These are phyloP conservation scores for Habrosyne pyritoides DNA, from an alignment of 2,888 invertebrate genomes.

Conservation along the genomic window DNA sequence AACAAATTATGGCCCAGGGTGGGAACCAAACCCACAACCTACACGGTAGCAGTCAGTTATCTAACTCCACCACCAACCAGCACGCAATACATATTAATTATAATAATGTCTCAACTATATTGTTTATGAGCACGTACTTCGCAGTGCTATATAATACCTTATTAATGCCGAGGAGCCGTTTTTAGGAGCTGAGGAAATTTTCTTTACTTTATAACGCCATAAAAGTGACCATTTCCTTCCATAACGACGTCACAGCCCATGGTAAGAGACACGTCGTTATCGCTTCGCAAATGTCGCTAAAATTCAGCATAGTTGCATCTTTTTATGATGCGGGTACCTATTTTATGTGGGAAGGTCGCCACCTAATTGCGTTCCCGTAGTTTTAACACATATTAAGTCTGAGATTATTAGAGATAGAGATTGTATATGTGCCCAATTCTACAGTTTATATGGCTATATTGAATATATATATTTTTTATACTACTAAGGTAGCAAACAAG, in stretches of 20 bases:
- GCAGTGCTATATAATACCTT: constrained; percentile 36
- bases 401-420: not conserved
- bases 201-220: constrained; percentile 57
- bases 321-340: not conserved
- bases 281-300: constrained; percentile 34
- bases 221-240: constrained; percentile 56
- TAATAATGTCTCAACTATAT: constrained; percentile 9
- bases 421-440: too few relatives aligned
- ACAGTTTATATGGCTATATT: too few relatives aligned
- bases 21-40: too few relatives aligned
- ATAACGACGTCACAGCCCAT: constrained; percentile 42
- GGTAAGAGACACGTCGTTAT: constrained; percentile 41
- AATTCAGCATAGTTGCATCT: constrained; percentile 4
- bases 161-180: constrained; percentile 45
- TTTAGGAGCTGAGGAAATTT: constrained; percentile 39
- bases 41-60: too few relatives aligned
- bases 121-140: constrained; percentile 13
- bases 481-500: too few relatives aligned
- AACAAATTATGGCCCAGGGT: too few relatives aligned
- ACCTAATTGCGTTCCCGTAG: not conserved
- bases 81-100: constrained; percentile 2
- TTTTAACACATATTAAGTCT: not conserved
- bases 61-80: too few relatives aligned
- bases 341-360: not conserved
- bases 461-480: too few relatives aligned